Evolutionary conservation across 2,113 vertebrate species (phyloP).

Genomic region (Myotis davidii): DNA sequence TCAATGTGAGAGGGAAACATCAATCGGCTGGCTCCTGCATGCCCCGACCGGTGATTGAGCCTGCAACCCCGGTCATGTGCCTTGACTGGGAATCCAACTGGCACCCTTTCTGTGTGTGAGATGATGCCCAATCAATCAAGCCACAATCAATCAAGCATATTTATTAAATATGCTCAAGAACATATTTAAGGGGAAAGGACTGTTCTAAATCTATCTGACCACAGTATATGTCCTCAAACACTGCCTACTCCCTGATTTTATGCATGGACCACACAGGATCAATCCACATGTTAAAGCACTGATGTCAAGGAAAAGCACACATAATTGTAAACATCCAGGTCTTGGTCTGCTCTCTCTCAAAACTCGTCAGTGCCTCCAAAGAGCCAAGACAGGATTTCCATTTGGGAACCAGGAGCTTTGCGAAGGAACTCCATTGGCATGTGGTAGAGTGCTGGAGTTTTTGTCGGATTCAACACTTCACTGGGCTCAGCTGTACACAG

Average conservation of each 20-base stretch:
- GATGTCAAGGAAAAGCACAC: neutral
- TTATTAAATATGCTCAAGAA: too few relatives aligned
- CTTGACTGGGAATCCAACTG: too few relatives aligned
- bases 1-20: too few relatives aligned
- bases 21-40: too few relatives aligned
- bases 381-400: neutral
- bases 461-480: neutral
- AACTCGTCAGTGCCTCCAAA: neutral
- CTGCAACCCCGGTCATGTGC: too few relatives aligned
- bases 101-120: too few relatives aligned
- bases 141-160: neutral
- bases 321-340: neutral
- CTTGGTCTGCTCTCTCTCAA: neutral
- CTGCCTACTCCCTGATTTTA: neutral
- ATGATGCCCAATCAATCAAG: too few relatives aligned
- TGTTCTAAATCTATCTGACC: neutral
- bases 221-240: neutral
- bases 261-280: neutral
- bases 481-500: neutral
- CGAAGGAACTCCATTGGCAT: neutral
- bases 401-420: neutral
- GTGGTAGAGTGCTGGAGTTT: neutral
- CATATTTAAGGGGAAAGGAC: neutral
- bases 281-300: neutral
- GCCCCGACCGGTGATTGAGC: too few relatives aligned